Base-by-base conservation (phyloP, 2,888 invertebrate genomes). In the Xestia ashworthii region DNA sequence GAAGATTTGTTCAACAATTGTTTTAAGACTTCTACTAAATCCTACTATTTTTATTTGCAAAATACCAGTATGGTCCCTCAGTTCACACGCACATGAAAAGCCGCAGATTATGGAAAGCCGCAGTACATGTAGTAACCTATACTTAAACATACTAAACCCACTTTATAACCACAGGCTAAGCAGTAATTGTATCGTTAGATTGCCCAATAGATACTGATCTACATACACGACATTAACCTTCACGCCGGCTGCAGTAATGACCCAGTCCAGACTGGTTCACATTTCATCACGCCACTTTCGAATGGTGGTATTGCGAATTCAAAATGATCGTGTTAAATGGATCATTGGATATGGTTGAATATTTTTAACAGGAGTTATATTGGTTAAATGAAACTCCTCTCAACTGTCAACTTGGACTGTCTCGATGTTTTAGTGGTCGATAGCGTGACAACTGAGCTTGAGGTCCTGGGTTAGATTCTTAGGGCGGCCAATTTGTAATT, bases 201-300 rank as follows among this genome's bases (percentile, higher is more conserved):
- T 89, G 85, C 84, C 72, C 76, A 89, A 89, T 88, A 86, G 89
- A 90, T 88, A 71, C 62, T 88, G 81, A 90, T 91, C 90, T 87
- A 76, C 85, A 82, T 83, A 81, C 87, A 78, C 83, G 86, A 83
- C 48, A 68, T 19, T 53, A 81, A 89, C 91, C 91, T 91, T 89
- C 90, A 75, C 71, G 46, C 77, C 71, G 70, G 73, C 79, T 78
- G 84, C 84, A 85, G 80, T 83, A 84, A 84, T 90, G 87, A 87
- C 87, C 86, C 71, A 73, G 72, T 76, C 48, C 72, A 80, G 83
- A 90, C 90, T 87, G 81, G 90, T 89, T 86, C 74, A 69, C 67
- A 81, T 87, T 87, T 78, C 71, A 78, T 77, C 71, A 84, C 68
- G 50, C 22, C 72, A 87, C 89, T 89, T 89, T 89, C 88, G 82